phyloP scores from a whole-genome alignment of 2,113 vertebrate species.

The Turdus rufiventris region DNA sequence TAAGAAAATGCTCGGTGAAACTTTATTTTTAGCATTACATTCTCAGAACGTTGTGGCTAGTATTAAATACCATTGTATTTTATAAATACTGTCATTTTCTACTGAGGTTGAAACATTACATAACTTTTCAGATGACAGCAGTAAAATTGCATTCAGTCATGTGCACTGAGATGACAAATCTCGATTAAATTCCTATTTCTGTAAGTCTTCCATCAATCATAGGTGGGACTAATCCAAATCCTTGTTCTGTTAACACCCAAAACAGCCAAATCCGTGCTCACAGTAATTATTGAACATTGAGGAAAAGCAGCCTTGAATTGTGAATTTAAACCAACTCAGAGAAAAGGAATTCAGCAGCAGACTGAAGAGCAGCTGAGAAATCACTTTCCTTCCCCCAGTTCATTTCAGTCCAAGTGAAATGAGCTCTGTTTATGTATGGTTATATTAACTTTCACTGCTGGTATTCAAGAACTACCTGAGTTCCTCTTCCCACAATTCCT shows the following conservation, averaged over 20 bases:
- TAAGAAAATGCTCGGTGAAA: neutral
- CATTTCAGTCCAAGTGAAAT: neutral
- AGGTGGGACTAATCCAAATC: neutral
- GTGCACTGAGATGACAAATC: neutral
- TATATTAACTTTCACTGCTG: neutral
- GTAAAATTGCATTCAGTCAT: neutral
- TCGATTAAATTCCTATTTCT: neutral
- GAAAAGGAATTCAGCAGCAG: neutral
- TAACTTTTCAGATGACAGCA: neutral
- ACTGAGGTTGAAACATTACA: neutral
- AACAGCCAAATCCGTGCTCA: neutral
- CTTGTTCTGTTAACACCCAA: neutral
- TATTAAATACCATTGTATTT: neutral
- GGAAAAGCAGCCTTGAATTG: neutral
- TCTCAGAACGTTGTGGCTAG: neutral
- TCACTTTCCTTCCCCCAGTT: neutral
- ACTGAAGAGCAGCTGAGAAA: neutral
- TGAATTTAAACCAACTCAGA: neutral
- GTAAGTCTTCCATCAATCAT: neutral
- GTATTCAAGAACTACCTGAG: neutral
- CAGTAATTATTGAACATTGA: neutral
- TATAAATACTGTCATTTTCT: neutral
- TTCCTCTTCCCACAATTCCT: neutral
- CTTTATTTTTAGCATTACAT: neutral
- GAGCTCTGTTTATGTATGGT: neutral